phyloP scores from a whole-genome alignment of 2,888 invertebrate species.

The Amphipoea lucens region DNA sequence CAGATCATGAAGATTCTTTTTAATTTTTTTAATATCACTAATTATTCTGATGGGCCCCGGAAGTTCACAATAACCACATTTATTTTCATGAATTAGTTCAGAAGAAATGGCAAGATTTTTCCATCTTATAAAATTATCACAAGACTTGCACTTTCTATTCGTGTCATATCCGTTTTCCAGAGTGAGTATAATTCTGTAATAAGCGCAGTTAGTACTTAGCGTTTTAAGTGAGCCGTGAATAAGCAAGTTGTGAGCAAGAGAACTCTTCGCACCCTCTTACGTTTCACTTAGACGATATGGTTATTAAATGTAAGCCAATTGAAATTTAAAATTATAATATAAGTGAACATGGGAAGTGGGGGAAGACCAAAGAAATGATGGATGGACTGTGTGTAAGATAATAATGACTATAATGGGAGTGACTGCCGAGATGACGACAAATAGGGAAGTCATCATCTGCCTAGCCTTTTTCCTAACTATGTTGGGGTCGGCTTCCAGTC shows the following conservation, averaged over 20 bases:
- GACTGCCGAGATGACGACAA: not conserved
- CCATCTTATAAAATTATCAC: not conserved
- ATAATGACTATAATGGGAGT: not conserved
- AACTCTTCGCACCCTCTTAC: slow-evolving; percentile 31
- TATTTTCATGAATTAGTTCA: not conserved
- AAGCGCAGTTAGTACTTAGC: slow-evolving; percentile 31
- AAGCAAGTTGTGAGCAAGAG: slow-evolving; percentile 42
- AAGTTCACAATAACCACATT: no score
- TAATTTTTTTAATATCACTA: no score
- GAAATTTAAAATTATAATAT: not conserved
- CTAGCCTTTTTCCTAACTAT: not conserved
- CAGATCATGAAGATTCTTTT: no score
- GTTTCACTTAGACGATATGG: slow-evolving; percentile 33
- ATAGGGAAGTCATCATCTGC: not conserved
- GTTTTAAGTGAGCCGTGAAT: slow-evolving; percentile 52
- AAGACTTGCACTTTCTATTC: slow-evolving; percentile 1
- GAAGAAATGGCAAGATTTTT: not conserved
- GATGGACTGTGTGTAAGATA: not conserved
- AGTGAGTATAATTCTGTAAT: slow-evolving; percentile 25
- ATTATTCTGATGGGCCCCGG: no score
- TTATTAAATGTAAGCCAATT: slow-evolving; percentile 31
- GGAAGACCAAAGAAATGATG: not conserved
- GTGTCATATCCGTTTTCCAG: not conserved
- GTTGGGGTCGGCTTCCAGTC: no score
- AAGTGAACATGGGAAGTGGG: not conserved